These are phyloP conservation scores for Mesoligia furuncula DNA, from an alignment of 2,888 invertebrate species.

Conservation along the genomic window DNA sequence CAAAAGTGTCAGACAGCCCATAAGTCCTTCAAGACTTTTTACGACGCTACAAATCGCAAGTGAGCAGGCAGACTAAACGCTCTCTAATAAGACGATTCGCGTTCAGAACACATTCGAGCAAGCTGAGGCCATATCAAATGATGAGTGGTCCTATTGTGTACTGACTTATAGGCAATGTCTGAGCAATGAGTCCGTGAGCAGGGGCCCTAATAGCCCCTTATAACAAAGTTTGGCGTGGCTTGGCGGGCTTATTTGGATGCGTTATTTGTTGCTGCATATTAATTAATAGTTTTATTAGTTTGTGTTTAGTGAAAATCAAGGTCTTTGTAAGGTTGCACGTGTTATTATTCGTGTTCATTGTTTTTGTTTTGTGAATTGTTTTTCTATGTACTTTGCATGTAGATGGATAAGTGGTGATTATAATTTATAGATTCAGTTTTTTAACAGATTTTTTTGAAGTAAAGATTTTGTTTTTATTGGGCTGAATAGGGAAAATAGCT, in stretches of 20 bases:
- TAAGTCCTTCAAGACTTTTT: conserved; percentile 58
- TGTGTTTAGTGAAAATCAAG: conserved; percentile 67
- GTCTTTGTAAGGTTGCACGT: conserved; percentile 55
- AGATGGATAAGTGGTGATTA: background rate
- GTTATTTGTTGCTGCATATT: conserved; percentile 79
- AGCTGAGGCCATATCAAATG: conserved; percentile 85
- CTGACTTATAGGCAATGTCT: conserved; percentile 81
- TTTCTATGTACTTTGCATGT: conserved; percentile 3
- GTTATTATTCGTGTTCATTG: conserved; percentile 9
- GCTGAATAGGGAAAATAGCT: background rate
- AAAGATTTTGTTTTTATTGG: background rate
- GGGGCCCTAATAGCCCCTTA: conserved; percentile 76
- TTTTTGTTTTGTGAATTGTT: conserved; percentile 20
- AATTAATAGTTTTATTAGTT: conserved; percentile 66
- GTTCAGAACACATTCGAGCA: conserved; percentile 78
- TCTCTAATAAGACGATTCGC: conserved; percentile 85
- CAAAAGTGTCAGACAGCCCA: conserved; percentile 30
- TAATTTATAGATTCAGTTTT: background rate
- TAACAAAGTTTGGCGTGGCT: conserved; percentile 77
- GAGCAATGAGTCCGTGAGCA: conserved; percentile 80
- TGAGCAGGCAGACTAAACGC: conserved; percentile 64
- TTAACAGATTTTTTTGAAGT: background rate
- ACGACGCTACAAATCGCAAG: conserved; percentile 64
- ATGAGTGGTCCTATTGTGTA: conserved; percentile 81
- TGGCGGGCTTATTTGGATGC: conserved; percentile 68